Evolutionary conservation across 1,140 invertebrate species (phyloP).

Genomic region (Pantala flavescens): DNA sequence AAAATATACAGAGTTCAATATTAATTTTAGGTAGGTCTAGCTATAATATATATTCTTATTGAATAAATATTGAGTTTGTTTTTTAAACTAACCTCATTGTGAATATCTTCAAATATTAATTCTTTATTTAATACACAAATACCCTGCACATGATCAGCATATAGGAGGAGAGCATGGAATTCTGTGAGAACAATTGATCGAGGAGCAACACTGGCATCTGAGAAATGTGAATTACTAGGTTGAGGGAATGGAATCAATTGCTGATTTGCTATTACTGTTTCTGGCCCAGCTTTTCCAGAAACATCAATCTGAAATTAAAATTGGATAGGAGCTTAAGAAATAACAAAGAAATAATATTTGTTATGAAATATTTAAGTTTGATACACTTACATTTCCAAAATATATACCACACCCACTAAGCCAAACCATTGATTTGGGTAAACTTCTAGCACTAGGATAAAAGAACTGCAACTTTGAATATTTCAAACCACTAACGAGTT

Average conservation of each 20-base stretch:
- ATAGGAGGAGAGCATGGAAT: conserved; percentile 81
- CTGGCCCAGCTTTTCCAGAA: conserved; percentile 34
- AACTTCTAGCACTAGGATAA: conserved; percentile 50
- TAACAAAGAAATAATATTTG: not conserved
- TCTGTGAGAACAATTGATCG: conserved; percentile 75
- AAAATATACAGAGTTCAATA: conserved; percentile 24
- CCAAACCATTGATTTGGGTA: conserved; percentile 77
- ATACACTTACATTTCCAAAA: conserved; percentile 46
- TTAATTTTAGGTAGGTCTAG: conserved; percentile 11
- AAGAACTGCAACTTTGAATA: conserved; percentile 75
- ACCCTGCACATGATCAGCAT: conserved; percentile 69
- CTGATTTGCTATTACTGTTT: conserved; percentile 47
- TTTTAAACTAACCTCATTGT: conserved; percentile 45
- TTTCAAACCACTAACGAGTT: conserved; percentile 60
- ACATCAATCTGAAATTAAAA: conserved; percentile 19
- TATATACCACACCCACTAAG: conserved; percentile 64
- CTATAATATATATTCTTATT: conserved; percentile 17
- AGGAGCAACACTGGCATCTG: conserved; percentile 40
- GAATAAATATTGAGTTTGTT: not conserved
- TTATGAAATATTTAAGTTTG: not conserved
- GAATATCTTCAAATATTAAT: conserved; percentile 76
- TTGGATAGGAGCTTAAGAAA: not conserved
- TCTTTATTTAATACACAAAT: conserved; percentile 79
- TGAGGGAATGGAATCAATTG: conserved; percentile 50
- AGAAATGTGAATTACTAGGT: conserved; percentile 22